A percentile compares a stretch with the other conserved stretches of the same genome.
These are phyloP conservation scores for Hippotragus niger DNA, from an alignment of 2,113 vertebrate species.

Conservation along the genomic window DNA sequence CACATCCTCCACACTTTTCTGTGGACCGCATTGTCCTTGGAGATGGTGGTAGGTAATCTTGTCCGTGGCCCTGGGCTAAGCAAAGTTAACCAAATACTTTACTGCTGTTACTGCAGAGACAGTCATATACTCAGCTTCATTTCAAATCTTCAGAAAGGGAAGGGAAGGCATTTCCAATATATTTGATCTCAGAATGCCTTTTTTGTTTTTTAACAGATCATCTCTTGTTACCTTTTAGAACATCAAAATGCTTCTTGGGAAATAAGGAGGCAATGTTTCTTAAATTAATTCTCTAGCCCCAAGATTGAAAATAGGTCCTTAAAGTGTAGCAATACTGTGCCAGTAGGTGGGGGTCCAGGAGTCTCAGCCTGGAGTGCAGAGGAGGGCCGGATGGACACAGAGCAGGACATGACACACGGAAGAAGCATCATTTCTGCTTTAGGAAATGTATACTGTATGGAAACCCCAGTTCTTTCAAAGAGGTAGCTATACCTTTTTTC, in stretches of 20 bases:
- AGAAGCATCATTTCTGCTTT: background rate
- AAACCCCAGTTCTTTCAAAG: background rate
- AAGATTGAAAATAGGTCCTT: background rate
- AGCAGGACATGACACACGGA: accelerated
- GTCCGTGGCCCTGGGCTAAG: background rate
- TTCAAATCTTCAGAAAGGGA: background rate
- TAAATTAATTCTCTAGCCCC: background rate
- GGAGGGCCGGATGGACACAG: background rate
- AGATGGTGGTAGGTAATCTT: background rate
- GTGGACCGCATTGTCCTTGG: background rate
- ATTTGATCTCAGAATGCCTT: background rate
- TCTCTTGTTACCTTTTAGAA: background rate
- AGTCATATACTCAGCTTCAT: background rate
- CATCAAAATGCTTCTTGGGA: background rate
- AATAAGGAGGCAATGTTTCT: background rate
- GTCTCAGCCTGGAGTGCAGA: background rate
- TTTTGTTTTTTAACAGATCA: background rate
- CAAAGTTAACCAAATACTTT: background rate
- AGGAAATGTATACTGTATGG: background rate
- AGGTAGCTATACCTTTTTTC: background rate
- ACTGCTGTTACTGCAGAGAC: background rate
- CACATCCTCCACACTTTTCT: background rate
- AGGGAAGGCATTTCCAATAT: background rate
- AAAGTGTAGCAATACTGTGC: background rate
- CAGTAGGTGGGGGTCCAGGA: too few species aligned